phyloP scores from a whole-genome alignment of 2,113 vertebrate species.

The Diadophis punctatus region DNA sequence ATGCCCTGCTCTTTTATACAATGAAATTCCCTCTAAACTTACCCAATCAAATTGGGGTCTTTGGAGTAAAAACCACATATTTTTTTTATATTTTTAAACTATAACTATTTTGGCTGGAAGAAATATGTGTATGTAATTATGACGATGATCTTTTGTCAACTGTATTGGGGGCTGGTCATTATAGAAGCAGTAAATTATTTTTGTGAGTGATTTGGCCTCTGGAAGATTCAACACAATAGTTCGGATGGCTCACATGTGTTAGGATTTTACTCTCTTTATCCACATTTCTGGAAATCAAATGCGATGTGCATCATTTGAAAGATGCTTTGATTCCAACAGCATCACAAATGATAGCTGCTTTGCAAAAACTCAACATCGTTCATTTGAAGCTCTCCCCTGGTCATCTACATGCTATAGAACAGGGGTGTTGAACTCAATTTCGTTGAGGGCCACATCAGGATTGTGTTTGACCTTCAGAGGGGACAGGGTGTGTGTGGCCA shows the following conservation, averaged over 20 bases:
- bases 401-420: neutral
- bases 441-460: no score
- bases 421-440: no score
- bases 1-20: constrained; percentile 38
- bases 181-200: neutral
- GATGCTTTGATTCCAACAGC: neutral
- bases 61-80: constrained; percentile 31
- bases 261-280: neutral
- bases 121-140: constrained; percentile 31
- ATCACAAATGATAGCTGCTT: neutral
- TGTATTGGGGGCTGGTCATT: neutral
- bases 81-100: constrained; percentile 16
- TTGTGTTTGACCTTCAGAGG: no score
- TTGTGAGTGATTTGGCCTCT: neutral
- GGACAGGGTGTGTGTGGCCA: no score
- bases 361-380: neutral
- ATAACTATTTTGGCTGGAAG: constrained; percentile 6
- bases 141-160: constrained; percentile 17
- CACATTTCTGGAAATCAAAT: neutral
- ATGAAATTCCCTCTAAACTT: constrained; percentile 52
- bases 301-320: neutral
- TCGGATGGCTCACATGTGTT: neutral
- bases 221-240: neutral
- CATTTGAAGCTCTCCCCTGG: neutral
- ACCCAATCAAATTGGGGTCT: constrained; percentile 39